These are phyloP conservation scores for Asteroscopus sphinx DNA, from an alignment of 2,888 invertebrate genomes.

Conservation along the genomic window DNA sequence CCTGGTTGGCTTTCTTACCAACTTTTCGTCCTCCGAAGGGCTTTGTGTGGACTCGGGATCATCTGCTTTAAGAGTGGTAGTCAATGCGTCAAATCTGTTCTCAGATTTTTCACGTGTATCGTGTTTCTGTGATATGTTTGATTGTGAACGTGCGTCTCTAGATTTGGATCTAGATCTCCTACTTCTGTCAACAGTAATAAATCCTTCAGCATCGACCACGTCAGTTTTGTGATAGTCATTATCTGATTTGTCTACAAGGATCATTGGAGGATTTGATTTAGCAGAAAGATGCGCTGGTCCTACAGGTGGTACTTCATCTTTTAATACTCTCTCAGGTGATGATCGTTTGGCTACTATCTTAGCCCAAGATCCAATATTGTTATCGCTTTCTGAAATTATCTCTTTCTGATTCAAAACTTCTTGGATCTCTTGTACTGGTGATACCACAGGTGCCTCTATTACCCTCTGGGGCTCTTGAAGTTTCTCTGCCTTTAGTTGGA, in stretches of 20 bases:
- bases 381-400: conserved; percentile 45
- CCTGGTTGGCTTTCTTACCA: conserved; percentile 62
- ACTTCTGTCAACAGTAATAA: conserved; percentile 84
- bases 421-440: conserved; percentile 14
- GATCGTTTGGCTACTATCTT: conserved; percentile 79
- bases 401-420: conserved; percentile 28
- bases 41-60: conserved; percentile 60
- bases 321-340: conserved; percentile 73
- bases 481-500: conserved; percentile 28
- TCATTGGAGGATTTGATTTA: conserved; percentile 69
- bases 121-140: conserved; percentile 61
- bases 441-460: background rate
- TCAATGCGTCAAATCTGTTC: conserved; percentile 79
- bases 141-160: conserved; percentile 77
- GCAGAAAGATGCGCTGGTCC: conserved; percentile 45
- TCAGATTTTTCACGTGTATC: conserved; percentile 73
- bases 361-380: conserved; percentile 77
- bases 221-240: conserved; percentile 67
- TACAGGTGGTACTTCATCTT: conserved; percentile 56
- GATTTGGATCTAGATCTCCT: conserved; percentile 89
- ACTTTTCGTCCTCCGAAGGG: conserved; percentile 65
- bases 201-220: conserved; percentile 81
- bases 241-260: conserved; percentile 79
- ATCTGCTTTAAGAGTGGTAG: conserved; percentile 69
- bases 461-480: conserved; percentile 20